Base-by-base conservation (phyloP, 1,140 invertebrate genomes). In the Colletes gigas region DNA sequence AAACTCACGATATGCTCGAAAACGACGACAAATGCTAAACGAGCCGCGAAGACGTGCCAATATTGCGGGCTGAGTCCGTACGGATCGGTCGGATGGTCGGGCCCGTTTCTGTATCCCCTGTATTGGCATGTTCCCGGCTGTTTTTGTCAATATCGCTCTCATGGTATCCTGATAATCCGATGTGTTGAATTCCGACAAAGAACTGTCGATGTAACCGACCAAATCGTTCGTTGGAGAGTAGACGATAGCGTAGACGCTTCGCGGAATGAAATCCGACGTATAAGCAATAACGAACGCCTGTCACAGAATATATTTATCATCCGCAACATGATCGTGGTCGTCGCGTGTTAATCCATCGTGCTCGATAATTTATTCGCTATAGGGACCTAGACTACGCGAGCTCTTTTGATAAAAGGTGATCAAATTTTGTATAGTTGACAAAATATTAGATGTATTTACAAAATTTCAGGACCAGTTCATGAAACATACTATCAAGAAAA, bases 31-130 rank as follows among this genome's bases (percentile, higher is more conserved):
- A 99, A 99, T 0, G 97, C 97, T 10, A 99, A 93, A 83, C 98
- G 94, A 0, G 98, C 98, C 0, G 98, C 98, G 92, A 99, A 98
- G 15, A 99, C 97, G 89, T 99, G 98, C 98, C 98, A 99, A 90
- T 98, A 98, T 84, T 97, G 96, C 0, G 96, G 95, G 78, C 97
- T 98, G 1, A 98, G 94, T 1, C 96, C 95, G 89, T 99, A 99
- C 0, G 95, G 94, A 60, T 97, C 95, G 0, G 89, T 82, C 0
- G 91, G 81, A 76, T 96, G 94, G 71, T 96, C 93, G 0, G 98
- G 97, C 0, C 96, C 96, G 90, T 98, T 97, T 68, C 97, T 94
- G 86, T 97, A 97, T n/a, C 98, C 98, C 57, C 97, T 94, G 91
- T 99, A 99, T 71, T 98, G 97, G 88, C 96, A 98, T 0, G 93